A percentile compares a stretch with the other conserved stretches of the same genome.
Conservation (phyloP, 2,888 invertebrate species). For the Pediacus dermestoides region DNA sequence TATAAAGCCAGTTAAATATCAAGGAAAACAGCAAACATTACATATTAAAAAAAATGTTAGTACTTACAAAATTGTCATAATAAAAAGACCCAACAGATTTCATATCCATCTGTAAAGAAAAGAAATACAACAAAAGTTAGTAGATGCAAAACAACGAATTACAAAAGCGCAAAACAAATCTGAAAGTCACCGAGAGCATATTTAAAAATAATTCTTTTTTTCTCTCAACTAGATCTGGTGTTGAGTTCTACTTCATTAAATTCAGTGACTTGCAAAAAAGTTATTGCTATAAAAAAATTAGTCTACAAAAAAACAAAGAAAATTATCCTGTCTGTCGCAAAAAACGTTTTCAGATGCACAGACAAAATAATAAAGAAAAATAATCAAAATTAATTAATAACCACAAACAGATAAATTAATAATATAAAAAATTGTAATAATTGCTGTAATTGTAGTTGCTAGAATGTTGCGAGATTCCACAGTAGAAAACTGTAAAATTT, state of each 20-base stretch:
- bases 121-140: slow-evolving; percentile 29
- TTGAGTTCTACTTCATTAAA: no score
- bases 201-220: no score
- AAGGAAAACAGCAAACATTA: neutral
- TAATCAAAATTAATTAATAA: slow-evolving; percentile 23
- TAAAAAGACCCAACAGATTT: slow-evolving; percentile 94
- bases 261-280: slow-evolving; percentile 2
- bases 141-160: slow-evolving; percentile 9
- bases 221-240: no score
- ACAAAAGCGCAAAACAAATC: slow-evolving; percentile 12
- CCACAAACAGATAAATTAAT: slow-evolving; percentile 15
- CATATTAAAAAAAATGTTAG: slow-evolving; percentile 9
- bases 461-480: slow-evolving; percentile 52
- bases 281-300: slow-evolving; percentile 23
- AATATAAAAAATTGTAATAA: slow-evolving; percentile 21
- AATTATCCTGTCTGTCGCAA: slow-evolving; percentile 18
- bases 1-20: neutral
- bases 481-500: slow-evolving; percentile 33
- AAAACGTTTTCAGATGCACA: slow-evolving; percentile 14
- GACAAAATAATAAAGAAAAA: slow-evolving; percentile 28
- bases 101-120: slow-evolving; percentile 87
- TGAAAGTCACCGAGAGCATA: slow-evolving; percentile 21
- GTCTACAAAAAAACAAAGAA: slow-evolving; percentile 22
- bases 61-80: slow-evolving; percentile 95
- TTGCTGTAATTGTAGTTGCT: slow-evolving; percentile 51